Evolutionary conservation across 1,140 invertebrate genomes (phyloP).

Genomic region (Thaumetopoea pityocampa): DNA sequence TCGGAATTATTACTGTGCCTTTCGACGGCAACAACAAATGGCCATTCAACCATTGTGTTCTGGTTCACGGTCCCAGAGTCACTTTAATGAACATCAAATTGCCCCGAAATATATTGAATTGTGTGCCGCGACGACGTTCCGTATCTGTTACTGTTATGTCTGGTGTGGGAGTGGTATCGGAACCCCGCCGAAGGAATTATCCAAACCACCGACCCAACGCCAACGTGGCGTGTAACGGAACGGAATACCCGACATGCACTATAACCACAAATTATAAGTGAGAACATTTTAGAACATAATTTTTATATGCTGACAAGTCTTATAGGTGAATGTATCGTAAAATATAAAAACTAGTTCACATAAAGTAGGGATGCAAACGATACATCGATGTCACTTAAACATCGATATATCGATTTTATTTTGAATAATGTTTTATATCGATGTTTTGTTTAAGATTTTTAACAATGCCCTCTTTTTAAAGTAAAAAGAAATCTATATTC

Average conservation of each 20-base stretch:
- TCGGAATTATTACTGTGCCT: constrained; percentile 61
- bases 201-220: constrained; percentile 48
- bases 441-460: too few species aligned
- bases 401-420: too few species aligned
- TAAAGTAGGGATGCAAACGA: too few species aligned
- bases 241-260: constrained; percentile 68
- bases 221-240: constrained; percentile 64
- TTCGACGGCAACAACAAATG: constrained; percentile 70
- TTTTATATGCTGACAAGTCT: constrained; percentile 49
- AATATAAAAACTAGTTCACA: too few species aligned
- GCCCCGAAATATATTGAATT: constrained; percentile 74
- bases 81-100: constrained; percentile 75
- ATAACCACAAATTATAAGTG: constrained; percentile 74
- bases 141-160: constrained; percentile 58
- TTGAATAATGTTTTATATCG: too few species aligned
- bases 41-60: constrained; percentile 74
- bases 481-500: too few species aligned
- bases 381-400: too few species aligned
- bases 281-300: constrained; percentile 69
- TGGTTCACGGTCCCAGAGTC: constrained; percentile 71
- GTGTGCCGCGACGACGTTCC: constrained; percentile 64
- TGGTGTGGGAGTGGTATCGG: constrained; percentile 45
- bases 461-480: too few species aligned
- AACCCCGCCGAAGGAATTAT: constrained; percentile 39
- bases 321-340: constrained; percentile 6